phyloP scores from a whole-genome alignment of 2,888 invertebrate species.

The Galeopsomyia nigrocyanea region DNA sequence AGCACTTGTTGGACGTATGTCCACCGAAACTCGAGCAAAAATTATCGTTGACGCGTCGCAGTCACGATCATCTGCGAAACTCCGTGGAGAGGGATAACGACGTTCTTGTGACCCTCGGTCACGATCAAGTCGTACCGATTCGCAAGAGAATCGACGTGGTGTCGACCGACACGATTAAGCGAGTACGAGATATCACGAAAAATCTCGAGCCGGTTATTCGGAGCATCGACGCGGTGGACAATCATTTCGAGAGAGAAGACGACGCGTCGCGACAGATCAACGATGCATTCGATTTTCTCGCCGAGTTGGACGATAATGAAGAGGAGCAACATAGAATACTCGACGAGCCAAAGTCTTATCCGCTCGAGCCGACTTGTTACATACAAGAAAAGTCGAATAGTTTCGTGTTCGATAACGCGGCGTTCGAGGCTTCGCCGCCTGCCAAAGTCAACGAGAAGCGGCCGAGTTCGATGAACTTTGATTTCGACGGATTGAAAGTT shows the following conservation, averaged over 20 bases:
- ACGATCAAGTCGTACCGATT: constrained; percentile 64
- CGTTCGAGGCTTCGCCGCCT: constrained; percentile 44
- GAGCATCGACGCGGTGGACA: not conserved
- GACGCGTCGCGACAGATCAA: constrained; percentile 58
- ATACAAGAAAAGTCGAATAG: constrained; percentile 29
- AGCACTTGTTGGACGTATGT: constrained; percentile 65
- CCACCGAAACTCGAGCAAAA: constrained; percentile 65
- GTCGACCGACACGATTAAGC: constrained; percentile 65
- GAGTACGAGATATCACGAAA: constrained; percentile 64
- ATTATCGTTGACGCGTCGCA: constrained; percentile 59
- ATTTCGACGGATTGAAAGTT: constrained; percentile 24
- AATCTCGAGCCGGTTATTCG: constrained; percentile 64
- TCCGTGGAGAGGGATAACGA: constrained; percentile 48
- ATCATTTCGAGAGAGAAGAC: constrained; percentile 23
- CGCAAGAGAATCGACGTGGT: constrained; percentile 65
- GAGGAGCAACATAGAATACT: constrained; percentile 52
- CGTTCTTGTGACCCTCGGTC: constrained; percentile 64
- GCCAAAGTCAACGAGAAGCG: constrained; percentile 32
- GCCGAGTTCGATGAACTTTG: constrained; percentile 30
- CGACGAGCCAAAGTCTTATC: constrained; percentile 40
- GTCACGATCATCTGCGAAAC: constrained; percentile 53
- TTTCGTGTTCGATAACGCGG: constrained; percentile 42
- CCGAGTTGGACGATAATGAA: constrained; percentile 60
- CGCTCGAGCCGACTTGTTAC: constrained; percentile 52
- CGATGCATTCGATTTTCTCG: constrained; percentile 63